Percentiles rank a stretch among this genome's conserved stretches.
These are phyloP conservation scores for Pelecanoides urinatrix DNA, from an alignment of 2,113 vertebrate genomes.

Conservation along the genomic window DNA sequence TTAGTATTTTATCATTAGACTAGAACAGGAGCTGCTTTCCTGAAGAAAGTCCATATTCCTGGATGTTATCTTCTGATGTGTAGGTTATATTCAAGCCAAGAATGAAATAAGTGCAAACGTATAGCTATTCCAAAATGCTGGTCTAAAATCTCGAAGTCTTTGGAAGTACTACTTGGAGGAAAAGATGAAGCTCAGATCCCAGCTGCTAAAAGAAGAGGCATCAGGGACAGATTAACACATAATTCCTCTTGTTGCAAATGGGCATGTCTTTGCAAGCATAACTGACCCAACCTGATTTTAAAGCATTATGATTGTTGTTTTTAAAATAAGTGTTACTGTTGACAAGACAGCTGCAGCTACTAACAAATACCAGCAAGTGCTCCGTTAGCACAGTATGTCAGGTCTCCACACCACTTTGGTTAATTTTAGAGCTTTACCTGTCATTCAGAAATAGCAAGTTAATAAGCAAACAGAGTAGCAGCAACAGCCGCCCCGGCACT, in stretches of 20 bases:
- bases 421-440: background rate
- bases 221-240: background rate
- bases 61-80: background rate
- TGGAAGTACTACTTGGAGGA: background rate
- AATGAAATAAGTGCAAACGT: background rate
- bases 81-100: background rate
- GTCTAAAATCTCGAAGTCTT: background rate
- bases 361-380: background rate
- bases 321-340: background rate
- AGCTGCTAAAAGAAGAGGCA: background rate
- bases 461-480: conserved; percentile 14
- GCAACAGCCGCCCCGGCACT: background rate
- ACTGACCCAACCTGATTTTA: background rate
- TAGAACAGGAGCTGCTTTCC: background rate
- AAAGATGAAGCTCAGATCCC: background rate
- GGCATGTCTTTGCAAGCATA: background rate
- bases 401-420: background rate
- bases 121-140: background rate
- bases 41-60: background rate
- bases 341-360: background rate
- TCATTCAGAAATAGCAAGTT: background rate
- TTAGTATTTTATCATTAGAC: background rate
- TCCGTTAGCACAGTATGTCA: background rate
- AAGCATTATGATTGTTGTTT: background rate
- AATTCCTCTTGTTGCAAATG: background rate